phyloP scores from a whole-genome alignment of 2,113 vertebrate species.

The Stercorarius parasiticus region DNA sequence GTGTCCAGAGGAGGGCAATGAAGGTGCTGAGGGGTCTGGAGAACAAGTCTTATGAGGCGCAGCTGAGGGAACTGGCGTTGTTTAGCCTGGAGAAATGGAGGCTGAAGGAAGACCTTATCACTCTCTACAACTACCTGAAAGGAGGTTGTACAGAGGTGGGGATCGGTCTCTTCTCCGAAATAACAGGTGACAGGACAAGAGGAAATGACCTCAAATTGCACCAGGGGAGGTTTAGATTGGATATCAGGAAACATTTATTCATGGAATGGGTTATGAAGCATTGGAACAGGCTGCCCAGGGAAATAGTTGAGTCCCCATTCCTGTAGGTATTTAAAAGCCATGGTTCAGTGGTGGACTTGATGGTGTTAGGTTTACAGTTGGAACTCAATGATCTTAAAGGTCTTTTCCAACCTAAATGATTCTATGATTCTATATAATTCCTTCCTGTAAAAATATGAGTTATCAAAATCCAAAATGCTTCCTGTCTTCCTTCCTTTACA shows the following conservation, averaged over 20 bases:
- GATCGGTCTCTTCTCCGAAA: background rate
- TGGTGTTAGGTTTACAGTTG: background rate
- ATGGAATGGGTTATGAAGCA: rapidly evolving
- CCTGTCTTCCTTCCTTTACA: background rate
- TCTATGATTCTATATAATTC: background rate
- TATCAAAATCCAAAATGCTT: background rate
- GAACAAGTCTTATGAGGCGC: background rate
- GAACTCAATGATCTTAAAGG: background rate
- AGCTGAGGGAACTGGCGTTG: background rate
- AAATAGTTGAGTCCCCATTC: too few relatives aligned
- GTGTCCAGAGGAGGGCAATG: background rate
- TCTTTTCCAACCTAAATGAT: background rate
- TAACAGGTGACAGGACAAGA: background rate
- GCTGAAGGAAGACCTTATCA: rapidly evolving
- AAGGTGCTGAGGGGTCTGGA: background rate
- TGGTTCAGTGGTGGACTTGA: background rate
- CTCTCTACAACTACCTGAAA: background rate
- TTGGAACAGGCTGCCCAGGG: background rate
- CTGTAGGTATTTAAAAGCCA: background rate
- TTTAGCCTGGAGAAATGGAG: background rate
- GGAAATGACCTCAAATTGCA: background rate
- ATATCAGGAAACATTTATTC: background rate
- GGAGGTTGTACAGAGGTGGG: background rate
- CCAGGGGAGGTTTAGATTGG: background rate
- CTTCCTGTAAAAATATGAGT: background rate